A percentile compares a stretch with the other conserved stretches of the same genome.
Conservation (phyloP, 2,113 vertebrate species). For the Silurus asotus region DNA sequence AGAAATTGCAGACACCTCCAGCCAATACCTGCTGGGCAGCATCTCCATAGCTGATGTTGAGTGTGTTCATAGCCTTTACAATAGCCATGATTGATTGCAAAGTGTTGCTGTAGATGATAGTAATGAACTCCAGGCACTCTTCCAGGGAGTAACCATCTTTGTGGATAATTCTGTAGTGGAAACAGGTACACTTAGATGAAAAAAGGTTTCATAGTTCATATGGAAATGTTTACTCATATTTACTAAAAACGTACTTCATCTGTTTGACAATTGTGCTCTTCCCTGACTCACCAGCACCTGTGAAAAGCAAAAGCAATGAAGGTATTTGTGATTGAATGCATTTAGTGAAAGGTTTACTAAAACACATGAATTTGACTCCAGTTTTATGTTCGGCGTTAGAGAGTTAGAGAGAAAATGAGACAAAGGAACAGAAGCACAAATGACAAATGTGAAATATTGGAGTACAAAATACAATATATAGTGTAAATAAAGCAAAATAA, state of each 20-base stretch:
- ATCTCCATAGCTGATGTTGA: constrained; percentile 88
- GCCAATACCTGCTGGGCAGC: constrained; percentile 78
- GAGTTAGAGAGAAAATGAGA: not conserved
- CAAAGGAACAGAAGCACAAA: not conserved
- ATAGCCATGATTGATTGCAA: constrained; percentile 95
- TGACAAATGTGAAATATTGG: not conserved
- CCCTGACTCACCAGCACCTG: constrained; percentile 95
- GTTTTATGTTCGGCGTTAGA: not conserved
- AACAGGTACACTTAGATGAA: not conserved
- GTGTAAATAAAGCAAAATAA: not conserved
- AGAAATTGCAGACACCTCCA: not conserved
- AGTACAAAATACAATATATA: not conserved
- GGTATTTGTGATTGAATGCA: not conserved
- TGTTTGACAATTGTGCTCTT: constrained; percentile 99
- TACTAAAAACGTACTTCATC: constrained; percentile 92
- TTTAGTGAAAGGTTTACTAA: not conserved
- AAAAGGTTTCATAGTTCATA: not conserved
- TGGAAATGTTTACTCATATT: not conserved
- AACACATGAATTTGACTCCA: no score
- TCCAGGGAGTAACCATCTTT: constrained; percentile 94
- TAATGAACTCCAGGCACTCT: constrained; percentile 91
- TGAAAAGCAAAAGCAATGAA: constrained; percentile 1
- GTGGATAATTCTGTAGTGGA: constrained; percentile 89
- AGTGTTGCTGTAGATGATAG: constrained; percentile 96
- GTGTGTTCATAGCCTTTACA: constrained; percentile 88